phyloP scores from a whole-genome alignment of 2,113 vertebrate genomes.

The Atlantisia rogersi region DNA sequence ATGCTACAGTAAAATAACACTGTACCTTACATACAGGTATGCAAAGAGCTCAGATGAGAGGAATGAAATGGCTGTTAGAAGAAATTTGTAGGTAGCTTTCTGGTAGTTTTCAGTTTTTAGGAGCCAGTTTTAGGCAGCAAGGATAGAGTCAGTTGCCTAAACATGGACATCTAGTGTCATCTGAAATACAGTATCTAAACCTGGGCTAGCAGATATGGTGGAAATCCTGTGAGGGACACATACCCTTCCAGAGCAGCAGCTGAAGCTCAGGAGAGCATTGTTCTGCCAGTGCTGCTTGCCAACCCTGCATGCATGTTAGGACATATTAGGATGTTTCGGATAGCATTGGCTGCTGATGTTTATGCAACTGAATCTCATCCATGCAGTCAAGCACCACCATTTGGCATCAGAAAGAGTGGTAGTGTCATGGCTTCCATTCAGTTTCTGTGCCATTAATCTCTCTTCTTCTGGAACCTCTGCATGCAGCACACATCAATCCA shows the following conservation, averaged over 20 bases:
- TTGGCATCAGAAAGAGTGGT: background rate
- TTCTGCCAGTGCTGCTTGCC: background rate
- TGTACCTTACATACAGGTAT: background rate
- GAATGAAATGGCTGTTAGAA: slow-evolving; percentile 22
- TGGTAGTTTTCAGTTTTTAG: background rate
- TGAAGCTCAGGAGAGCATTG: background rate
- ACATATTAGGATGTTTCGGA: background rate
- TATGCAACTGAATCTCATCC: background rate
- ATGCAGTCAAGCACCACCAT: background rate
- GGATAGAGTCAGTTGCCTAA: background rate
- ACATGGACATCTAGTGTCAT: background rate
- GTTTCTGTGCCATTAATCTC: background rate
- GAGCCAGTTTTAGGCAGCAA: background rate
- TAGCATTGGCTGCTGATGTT: background rate
- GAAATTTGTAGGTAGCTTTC: background rate
- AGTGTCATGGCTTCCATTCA: background rate
- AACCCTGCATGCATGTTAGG: background rate
- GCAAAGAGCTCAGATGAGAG: slow-evolving; percentile 16
- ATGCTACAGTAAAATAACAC: background rate
- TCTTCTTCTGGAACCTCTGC: background rate
- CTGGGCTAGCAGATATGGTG: background rate
- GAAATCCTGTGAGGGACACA: background rate
- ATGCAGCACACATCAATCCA: background rate
- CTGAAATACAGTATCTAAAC: background rate
- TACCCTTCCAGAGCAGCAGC: background rate